phyloP scores from a whole-genome alignment of 2,888 invertebrate species.

The Eurytoma californica region DNA sequence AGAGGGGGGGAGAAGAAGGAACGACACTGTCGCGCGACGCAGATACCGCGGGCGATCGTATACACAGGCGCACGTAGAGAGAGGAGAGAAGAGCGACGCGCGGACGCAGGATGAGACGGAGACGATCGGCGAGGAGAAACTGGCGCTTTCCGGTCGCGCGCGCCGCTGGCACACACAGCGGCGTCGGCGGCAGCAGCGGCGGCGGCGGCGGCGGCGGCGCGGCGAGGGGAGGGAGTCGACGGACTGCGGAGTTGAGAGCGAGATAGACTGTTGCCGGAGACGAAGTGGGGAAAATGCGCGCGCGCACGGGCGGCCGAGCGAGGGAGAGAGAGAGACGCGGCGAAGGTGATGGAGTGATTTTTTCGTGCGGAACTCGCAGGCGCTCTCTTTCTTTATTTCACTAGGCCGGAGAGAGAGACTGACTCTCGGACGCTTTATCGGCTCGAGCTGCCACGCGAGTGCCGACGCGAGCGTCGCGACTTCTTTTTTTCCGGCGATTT shows the following conservation, averaged over 20 bases:
- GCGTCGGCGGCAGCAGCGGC: constrained; percentile 25
- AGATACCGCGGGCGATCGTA: neutral
- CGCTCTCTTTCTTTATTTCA: constrained; percentile 8
- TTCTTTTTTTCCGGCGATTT: no score
- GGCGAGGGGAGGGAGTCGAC: constrained; percentile 43
- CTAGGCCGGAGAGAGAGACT: neutral
- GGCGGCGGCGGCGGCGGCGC: constrained; percentile 37
- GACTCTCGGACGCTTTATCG: no score
- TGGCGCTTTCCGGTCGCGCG: constrained; percentile 72
- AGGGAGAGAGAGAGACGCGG: constrained; percentile 15
- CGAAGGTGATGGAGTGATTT: constrained; percentile 48
- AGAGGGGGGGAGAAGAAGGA: neutral
- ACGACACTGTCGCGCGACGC: neutral
- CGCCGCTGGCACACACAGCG: constrained; percentile 37
- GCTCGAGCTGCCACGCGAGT: no score
- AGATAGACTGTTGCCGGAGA: neutral
- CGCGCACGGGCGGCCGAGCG: constrained; percentile 47
- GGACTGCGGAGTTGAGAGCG: constrained; percentile 42
- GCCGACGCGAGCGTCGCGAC: no score
- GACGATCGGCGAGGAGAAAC: constrained; percentile 72
- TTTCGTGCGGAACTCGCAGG: neutral
- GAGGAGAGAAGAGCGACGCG: constrained; percentile 29
- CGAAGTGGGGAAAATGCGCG: constrained; percentile 52
- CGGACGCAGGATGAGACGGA: constrained; percentile 57
- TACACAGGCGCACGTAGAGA: neutral